Evolutionary conservation across 1,140 invertebrate species (phyloP), one percentile per base, ranked within the genome.

Genomic region (Aethina tumida): DNA sequence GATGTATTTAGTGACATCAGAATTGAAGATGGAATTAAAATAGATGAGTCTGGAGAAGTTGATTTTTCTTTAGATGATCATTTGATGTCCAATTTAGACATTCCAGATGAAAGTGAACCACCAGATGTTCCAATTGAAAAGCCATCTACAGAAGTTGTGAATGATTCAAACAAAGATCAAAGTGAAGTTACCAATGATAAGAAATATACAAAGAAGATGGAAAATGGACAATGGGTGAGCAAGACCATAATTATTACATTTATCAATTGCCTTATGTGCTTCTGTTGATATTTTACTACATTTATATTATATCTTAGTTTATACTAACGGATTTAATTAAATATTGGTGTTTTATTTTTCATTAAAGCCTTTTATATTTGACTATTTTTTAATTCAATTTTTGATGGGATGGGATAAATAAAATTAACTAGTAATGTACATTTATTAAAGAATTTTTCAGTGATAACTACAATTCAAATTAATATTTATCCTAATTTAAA

Each of bases 11-110:
- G 20, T 8, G 21, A 21, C 8, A 36, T 42, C n/a, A 30, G 28
- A 16, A 24, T 32, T 31, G 30, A 43, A 17, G 16, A 34, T 20
- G 13, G 28, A 25, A 31, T 27, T 18, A 26, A 35, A 27, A 22
- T 9, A 22, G 28, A 17, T 10, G 32, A 35, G 1, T 16, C 5
- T 12, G 39, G 24, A 19, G 32, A 46, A 15, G 26, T 27, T 19
- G 12, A 13, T n/a, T n/a, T n/a, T n/a, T n/a, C n/a, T n/a, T n/a
- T n/a, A n/a, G n/a, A n/a, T n/a, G n/a, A n/a, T n/a, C n/a, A n/a
- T n/a, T n/a, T n/a, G 29, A 19, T 15, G 22, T 27, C 17, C 15
- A 28, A 5, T 17, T 9, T 7, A 3, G 24, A 36, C 5, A 27
- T 26, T 10, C 15, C 10, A 7, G 12, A 18, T 5, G 15, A 32